Percentiles rank a stretch among this genome's conserved stretches.
phyloP scores from a whole-genome alignment of 2,797 vertebrate species.

The Botia almorhae region DNA sequence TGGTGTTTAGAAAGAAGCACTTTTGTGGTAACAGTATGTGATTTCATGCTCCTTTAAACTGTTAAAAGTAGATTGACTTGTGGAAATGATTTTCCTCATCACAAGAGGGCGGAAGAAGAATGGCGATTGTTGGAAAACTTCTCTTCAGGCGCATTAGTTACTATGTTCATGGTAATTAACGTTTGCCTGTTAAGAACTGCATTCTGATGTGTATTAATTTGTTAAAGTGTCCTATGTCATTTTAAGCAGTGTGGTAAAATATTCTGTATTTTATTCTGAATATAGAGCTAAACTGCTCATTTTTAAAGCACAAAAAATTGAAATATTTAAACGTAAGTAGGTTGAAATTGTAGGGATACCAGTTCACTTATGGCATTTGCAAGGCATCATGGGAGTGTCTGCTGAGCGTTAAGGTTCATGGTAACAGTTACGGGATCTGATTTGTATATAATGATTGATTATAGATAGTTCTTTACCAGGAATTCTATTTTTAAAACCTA shows the following conservation, averaged over 20 bases:
- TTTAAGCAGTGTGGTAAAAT: too few species aligned
- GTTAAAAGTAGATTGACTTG: conserved; percentile 52
- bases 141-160: background rate
- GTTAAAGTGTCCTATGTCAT: background rate
- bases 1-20: conserved; percentile 85
- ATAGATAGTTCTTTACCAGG: too few species aligned
- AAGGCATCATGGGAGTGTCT: too few species aligned
- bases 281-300: background rate
- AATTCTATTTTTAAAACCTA: too few species aligned
- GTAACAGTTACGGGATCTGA: too few species aligned
- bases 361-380: too few species aligned
- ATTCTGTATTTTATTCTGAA: background rate
- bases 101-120: conserved; percentile 64
- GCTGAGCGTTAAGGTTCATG: too few species aligned
- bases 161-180: background rate
- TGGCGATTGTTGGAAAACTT: background rate
- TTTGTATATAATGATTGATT: too few species aligned
- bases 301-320: background rate
- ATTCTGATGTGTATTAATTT: background rate
- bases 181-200: background rate
- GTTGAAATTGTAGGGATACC: too few species aligned
- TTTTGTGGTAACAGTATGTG: conserved; percentile 85
- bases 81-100: conserved; percentile 24
- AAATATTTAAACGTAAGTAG: too few species aligned
- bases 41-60: conserved; percentile 78